These are phyloP conservation scores for Himantopus leucocephalus DNA, from an alignment of 2,113 vertebrate genomes.

Conservation along the genomic window DNA sequence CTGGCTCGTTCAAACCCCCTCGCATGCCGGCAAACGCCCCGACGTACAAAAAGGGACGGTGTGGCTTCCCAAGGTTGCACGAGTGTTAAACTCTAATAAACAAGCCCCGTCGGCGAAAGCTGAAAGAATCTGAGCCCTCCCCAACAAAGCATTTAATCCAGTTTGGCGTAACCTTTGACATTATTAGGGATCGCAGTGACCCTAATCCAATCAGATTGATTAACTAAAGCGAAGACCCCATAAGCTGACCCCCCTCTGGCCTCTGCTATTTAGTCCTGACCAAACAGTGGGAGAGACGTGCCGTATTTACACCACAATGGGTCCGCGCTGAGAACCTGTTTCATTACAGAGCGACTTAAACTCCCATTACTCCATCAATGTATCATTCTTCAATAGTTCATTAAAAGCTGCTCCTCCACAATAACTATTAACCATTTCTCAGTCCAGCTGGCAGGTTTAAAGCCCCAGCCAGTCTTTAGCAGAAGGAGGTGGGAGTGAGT, in stretches of 20 bases:
- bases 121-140: slow-evolving; percentile 64
- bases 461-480: slow-evolving; percentile 46
- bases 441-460: slow-evolving; percentile 75
- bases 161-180: slow-evolving; percentile 90
- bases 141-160: slow-evolving; percentile 89
- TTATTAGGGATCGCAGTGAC: slow-evolving; percentile 90
- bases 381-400: slow-evolving; percentile 83
- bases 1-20: background rate
- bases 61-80: slow-evolving; percentile 37
- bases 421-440: slow-evolving; percentile 77
- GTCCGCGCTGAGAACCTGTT: slow-evolving; percentile 79
- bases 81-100: slow-evolving; percentile 72
- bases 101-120: slow-evolving; percentile 41
- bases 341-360: slow-evolving; percentile 84
- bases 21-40: background rate
- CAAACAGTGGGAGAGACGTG: slow-evolving; percentile 76
- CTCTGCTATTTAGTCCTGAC: slow-evolving; percentile 75
- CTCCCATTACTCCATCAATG: slow-evolving; percentile 80
- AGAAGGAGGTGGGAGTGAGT: slow-evolving; percentile 51
- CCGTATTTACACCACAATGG: slow-evolving; percentile 86
- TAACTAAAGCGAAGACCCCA: slow-evolving; percentile 81
- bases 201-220: slow-evolving; percentile 99
- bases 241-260: slow-evolving; percentile 74
- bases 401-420: slow-evolving; percentile 82
- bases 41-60: background rate